Percentiles rank a stretch among this genome's conserved stretches.
Evolutionary conservation across 2,113 vertebrate genomes (phyloP).

Genomic region (Pygoscelis adeliae): DNA sequence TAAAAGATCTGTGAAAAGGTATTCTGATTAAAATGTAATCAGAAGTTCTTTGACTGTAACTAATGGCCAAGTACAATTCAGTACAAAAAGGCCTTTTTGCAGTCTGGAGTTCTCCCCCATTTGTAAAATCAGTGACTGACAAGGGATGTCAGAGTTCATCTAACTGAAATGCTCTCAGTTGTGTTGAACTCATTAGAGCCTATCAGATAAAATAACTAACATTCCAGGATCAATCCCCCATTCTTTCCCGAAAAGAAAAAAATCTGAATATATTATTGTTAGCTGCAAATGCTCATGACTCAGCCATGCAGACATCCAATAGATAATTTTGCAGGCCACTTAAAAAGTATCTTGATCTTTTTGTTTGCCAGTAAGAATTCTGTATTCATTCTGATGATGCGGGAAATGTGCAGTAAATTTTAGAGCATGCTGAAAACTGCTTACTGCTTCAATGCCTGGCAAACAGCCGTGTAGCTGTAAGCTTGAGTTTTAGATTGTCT

Average conservation of each 20-base stretch:
- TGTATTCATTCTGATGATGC: slow-evolving; percentile 15
- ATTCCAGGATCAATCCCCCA: slow-evolving; percentile 77
- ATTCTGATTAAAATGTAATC: slow-evolving; percentile 79
- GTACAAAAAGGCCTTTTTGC: slow-evolving; percentile 79
- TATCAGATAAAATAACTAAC: slow-evolving; percentile 80
- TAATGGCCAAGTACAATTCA: slow-evolving; percentile 71
- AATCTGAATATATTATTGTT: slow-evolving; percentile 68
- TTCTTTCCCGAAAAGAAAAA: slow-evolving; percentile 63
- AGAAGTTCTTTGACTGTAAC: slow-evolving; percentile 75
- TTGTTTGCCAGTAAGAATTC: slow-evolving; percentile 60
- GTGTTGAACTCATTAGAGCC: slow-evolving; percentile 77
- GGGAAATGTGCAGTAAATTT: slow-evolving; percentile 41
- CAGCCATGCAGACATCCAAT: slow-evolving; percentile 59
- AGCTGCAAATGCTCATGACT: slow-evolving; percentile 47
- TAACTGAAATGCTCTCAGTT: slow-evolving; percentile 74
- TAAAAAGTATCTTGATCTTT: slow-evolving; percentile 66
- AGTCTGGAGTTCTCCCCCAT: slow-evolving; percentile 73
- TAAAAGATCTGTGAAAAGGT: slow-evolving; percentile 72
- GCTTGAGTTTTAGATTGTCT: neutral
- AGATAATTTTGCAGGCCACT: slow-evolving; percentile 54
- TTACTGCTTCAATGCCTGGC: neutral
- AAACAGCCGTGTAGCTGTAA: neutral
- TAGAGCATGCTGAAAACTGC: neutral
- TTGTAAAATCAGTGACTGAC: slow-evolving; percentile 76
- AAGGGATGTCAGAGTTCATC: slow-evolving; percentile 81